Evolutionary conservation across 2,113 vertebrate genomes (phyloP), one percentile per base, ranked within the genome.

Genomic region (Phainopepla nitens): DNA sequence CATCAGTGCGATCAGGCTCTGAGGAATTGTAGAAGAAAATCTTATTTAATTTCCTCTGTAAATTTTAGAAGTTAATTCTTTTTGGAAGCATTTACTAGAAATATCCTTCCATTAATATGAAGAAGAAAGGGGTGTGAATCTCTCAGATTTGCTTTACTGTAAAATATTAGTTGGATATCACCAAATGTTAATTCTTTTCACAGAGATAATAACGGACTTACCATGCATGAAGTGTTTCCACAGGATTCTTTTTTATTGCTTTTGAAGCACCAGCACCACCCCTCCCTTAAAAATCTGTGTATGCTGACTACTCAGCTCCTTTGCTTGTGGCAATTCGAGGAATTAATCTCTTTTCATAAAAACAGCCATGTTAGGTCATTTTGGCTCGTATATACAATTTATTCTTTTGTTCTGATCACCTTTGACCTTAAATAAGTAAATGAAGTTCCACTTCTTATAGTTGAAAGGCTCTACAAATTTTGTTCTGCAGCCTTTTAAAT

Each of bases 181-280:
- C 3, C 5, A 73, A 79, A 75, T 61, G 8, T 70, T 58, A 53
- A 22, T 66, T 61, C 1, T 44, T 85, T 66, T 88, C 33, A 25
- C 29, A 76, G 25, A 29, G 11, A 39, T 7, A 68, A 11, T 19
- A 76, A 44, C 18, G 22, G 11, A 3, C 27, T 87, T 87, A 7
- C 56, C 66, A 31, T 22, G 24, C 66, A 31, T 22, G 24, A 93
- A 31, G 6, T n/a, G 7, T 6, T 4, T 69, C 19, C 20, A 53
- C 4, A 31, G 2, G 9, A 10, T 4, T 50, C 20, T 12, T 13
- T 25, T 36, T 53, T n/a, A 70, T 53, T 25, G 4, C 3, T 80
- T 75, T 88, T 51, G 36, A 36, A 73, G 2, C 1, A 39, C 3
- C 5, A 16, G 4, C 6, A 31, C 13, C 3, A 7, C 1, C 2